These are phyloP conservation scores for Phortica variegata DNA, from an alignment of 1,140 invertebrate genomes.

Conservation along the genomic window DNA sequence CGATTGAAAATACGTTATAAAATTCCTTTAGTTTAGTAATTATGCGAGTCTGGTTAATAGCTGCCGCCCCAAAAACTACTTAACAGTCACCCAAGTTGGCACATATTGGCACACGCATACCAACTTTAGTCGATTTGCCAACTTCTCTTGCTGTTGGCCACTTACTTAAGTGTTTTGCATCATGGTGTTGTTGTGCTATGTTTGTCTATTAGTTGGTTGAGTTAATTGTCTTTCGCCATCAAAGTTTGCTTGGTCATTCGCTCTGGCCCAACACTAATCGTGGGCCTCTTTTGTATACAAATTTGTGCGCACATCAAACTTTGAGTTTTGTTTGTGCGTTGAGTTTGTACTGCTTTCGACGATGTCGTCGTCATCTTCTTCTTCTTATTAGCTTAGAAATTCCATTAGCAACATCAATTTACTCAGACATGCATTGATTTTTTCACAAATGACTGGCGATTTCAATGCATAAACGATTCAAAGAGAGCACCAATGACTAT, in stretches of 20 bases:
- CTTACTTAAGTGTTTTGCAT: background rate
- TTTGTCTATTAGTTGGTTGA: slow-evolving; percentile 31
- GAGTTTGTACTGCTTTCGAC: background rate
- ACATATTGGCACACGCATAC: no score
- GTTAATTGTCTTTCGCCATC: slow-evolving; percentile 39
- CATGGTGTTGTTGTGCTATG: no score
- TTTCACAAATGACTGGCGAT: slow-evolving; percentile 51
- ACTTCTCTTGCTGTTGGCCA: background rate
- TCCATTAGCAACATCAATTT: slow-evolving; percentile 50
- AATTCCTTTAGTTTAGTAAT: no score
- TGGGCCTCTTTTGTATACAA: background rate
- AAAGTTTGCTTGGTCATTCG: background rate
- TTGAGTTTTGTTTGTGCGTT: slow-evolving; percentile 9
- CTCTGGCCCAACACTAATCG: background rate
- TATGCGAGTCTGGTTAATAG: no score
- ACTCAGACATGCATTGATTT: slow-evolving; percentile 54
- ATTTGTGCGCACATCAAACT: slow-evolving; percentile 4
- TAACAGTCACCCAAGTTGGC: no score
- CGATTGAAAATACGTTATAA: no score
- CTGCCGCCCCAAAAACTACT: no score
- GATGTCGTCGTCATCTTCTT: background rate
- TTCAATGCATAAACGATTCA: slow-evolving; percentile 49
- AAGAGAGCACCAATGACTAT: no score
- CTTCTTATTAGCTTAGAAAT: slow-evolving; percentile 46
- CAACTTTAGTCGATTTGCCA: no score